Evolutionary conservation across 2,113 vertebrate species (phyloP).

Genomic region (Dicentrarchus labrax): DNA sequence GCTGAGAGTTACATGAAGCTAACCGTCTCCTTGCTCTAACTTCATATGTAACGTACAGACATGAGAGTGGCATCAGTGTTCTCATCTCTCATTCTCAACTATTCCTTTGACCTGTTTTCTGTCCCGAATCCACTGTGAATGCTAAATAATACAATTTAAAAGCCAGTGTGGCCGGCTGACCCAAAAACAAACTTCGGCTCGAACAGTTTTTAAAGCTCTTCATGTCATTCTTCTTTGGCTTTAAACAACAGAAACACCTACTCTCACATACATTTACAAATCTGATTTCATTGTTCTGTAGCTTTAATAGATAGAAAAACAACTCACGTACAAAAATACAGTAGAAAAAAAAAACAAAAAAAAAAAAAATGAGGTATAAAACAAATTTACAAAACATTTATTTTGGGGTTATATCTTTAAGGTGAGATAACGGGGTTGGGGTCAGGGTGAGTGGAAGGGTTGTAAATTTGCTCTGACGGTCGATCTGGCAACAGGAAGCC

Average conservation of each 20-base stretch:
- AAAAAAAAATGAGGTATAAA: conserved; percentile 96
- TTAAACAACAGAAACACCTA: conserved; percentile 25
- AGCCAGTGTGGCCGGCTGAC: conserved; percentile 7
- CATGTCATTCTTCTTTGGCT: conserved; percentile 42
- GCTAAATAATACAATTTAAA: not conserved
- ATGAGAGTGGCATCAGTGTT: not conserved
- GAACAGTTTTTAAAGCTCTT: conserved; percentile 36
- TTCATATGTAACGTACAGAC: not conserved
- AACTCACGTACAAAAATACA: conserved; percentile 78
- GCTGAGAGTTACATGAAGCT: not conserved
- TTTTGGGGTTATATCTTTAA: conserved; percentile 72
- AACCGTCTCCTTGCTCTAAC: too few relatives aligned
- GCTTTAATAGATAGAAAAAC: conserved; percentile 62
- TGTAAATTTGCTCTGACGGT: conserved; percentile 63
- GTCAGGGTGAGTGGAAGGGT: conserved; percentile 22
- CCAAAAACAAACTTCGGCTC: conserved; percentile 1
- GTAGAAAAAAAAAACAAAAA: conserved; percentile 85
- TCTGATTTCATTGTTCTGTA: conserved; percentile 57
- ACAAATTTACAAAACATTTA: conserved; percentile 87
- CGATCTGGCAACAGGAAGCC: conserved; percentile 43
- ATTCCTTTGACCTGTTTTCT: not conserved
- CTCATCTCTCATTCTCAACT: not conserved
- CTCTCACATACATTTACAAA: conserved; percentile 27
- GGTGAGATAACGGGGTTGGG: conserved; percentile 55
- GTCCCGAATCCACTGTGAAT: not conserved